Base-by-base conservation (phyloP, 2,888 invertebrate species). In the Autographa gamma region DNA sequence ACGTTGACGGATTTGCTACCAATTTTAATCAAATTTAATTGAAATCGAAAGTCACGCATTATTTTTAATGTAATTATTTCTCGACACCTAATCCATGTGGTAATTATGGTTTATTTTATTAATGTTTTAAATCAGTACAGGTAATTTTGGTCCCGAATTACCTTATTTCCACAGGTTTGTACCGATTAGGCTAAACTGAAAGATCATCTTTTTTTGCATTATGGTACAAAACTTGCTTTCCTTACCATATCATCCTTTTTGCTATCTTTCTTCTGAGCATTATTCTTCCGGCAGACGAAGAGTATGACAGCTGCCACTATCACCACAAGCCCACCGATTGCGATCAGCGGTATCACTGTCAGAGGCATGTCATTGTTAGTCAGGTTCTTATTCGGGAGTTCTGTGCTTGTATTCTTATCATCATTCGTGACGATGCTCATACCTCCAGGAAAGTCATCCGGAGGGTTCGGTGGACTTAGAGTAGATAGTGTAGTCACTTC, bases 211-310 rank as follows among this genome's bases (percentile, higher is more conserved):
- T 38, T 34, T 34, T 34, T 9, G 6, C 3, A 48, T 43, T 16
- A 43, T 11, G 43, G 18, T 38, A 0, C 18, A 0, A 54, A 11
- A 13, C 7, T 58, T n/a, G 0, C 6, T 59, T 60, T 79, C 8
- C 94, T 91, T 86, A 97, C 98, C 97, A 97, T 97, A 86, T 98
- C 98, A 83, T 97, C 97, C 88, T 97, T 97, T 41, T 96, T 96
- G 84, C 97, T 97, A n/a, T 88, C 86, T n/a, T 96, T 93, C 86
- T 97, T 96, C 59, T 96, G 96, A 54, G 95, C 90, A 84, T 97
- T 97, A 73, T 98, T 96, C 85, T 97, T 97, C 87, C 96, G 97
- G 82, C 97, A 97, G 80, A 97, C 97, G 69, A 98, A 96, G 83
- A 97, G 96, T 18, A 97, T 96, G 2, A 97, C 96, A 60, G 96